Evolutionary conservation across 1,140 invertebrate species (phyloP), one percentile per base, ranked within the genome.

Genomic region (Tetramorium parvispinum): DNA sequence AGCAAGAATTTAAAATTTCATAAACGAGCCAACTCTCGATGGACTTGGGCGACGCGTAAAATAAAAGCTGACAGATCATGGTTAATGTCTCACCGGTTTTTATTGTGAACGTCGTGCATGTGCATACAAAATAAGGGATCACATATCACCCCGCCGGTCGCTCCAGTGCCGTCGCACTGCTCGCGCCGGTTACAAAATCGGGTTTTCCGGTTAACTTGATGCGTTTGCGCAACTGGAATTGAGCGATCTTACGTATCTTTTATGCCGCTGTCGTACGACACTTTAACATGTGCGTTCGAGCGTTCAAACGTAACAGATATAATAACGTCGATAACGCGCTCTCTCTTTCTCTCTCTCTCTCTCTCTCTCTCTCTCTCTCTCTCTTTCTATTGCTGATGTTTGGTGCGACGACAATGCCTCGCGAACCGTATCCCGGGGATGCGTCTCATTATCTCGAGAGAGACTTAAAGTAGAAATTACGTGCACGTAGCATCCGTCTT

Each of bases 41-140:
- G 32, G 32, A 4, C 32, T 32, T 32, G 32, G 32, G 32, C 32
- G 32, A 32, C 32, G 55, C 13, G 43, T 10, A 55, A n/a, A 55
- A 71, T 11, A 70, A 1, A 46, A 57, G 21, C 13, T 11, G 16
- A 71, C 27, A 53, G 43, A 13, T 10, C 13, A 32, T 18, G 27
- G 43, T 5, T 66, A 32, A 75, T 83, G 24, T 32, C 16, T 87
- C 70, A 32, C 24, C 55, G 11, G 24, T 75, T 89, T 89, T 89
- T 89, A 90, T 90, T 85, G 81, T 57, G 61, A 81, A 66, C 75
- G 18, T 85, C 46, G 66, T 71, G 66, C 66, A 51, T 46, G 37
- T 81, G 81, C 86, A 90, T 89, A 89, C 79, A 90, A 87, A 90
- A 90, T 71, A 85, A 81, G 46, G 59, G 32, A 32, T 71, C n/a